phyloP scores from a whole-genome alignment of 2,113 vertebrate species.

The Phaetusa simplex region DNA sequence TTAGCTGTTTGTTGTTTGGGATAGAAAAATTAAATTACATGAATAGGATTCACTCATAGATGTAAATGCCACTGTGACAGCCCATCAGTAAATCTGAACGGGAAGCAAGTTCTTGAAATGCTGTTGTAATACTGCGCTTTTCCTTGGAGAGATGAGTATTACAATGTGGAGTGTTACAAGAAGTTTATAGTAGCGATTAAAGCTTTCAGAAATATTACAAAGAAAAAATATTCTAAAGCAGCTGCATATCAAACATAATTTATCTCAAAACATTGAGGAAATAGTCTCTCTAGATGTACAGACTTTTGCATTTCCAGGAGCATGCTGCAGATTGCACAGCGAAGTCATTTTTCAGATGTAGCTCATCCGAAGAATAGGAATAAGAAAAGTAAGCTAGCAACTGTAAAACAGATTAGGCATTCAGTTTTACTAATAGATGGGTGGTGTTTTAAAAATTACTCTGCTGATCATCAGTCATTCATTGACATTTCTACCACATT shows the following conservation, averaged over 20 bases:
- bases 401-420: not conserved
- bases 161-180: not conserved
- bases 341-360: not conserved
- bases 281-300: not conserved
- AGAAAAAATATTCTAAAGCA: not conserved
- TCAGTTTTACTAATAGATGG: not conserved
- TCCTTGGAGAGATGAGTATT: not conserved
- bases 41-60: not conserved
- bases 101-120: not conserved
- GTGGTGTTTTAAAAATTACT: not conserved
- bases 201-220: not conserved
- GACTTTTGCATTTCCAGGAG: not conserved
- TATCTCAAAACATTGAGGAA: not conserved
- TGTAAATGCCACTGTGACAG: not conserved
- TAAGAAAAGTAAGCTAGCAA: not conserved
- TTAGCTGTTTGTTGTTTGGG: not conserved
- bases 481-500: not conserved
- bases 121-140: not conserved
- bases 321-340: not conserved
- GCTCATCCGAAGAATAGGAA: not conserved
- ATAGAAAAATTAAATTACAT: not conserved
- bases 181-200: not conserved
- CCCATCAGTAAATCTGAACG: not conserved
- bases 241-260: not conserved
- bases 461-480: not conserved